phyloP scores from a whole-genome alignment of 2,888 invertebrate genomes.

The Heteropelma amictum region DNA sequence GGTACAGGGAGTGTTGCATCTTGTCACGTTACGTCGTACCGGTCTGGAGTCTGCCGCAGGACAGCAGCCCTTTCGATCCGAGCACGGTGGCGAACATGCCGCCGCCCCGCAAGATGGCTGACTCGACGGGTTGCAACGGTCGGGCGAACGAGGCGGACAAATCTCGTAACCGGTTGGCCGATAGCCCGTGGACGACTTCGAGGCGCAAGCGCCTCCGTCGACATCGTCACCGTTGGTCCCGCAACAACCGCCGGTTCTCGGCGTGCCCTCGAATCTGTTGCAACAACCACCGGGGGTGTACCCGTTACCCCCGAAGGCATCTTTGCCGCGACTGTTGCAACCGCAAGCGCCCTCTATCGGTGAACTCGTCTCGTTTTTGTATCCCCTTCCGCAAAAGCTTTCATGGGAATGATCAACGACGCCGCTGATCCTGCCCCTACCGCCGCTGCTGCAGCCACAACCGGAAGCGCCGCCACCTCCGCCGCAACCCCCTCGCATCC shows the following conservation, averaged over 20 bases:
- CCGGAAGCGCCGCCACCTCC: conserved; percentile 49
- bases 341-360: conserved; percentile 37
- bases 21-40: neutral
- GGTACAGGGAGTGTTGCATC: conserved; percentile 58
- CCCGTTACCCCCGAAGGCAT: neutral
- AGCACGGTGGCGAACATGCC: conserved; percentile 58
- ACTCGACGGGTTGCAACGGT: conserved; percentile 34
- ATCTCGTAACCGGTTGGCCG: conserved; percentile 19
- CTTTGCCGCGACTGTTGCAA: conserved; percentile 14
- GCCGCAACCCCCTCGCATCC: conserved; percentile 70
- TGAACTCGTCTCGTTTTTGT: conserved; percentile 16
- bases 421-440: neutral
- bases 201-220: conserved; percentile 42
- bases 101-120: conserved; percentile 29
- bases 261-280: neutral
- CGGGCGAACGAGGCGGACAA: conserved; percentile 51
- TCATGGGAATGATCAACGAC: neutral
- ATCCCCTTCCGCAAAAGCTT: conserved; percentile 6
- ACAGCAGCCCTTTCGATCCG: conserved; percentile 62
- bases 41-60: conserved; percentile 60
- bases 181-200: neutral
- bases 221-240: neutral
- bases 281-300: conserved; percentile 9
- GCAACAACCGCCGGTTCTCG: conserved; percentile 24
- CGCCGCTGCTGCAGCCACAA: conserved; percentile 23